Conservation (phyloP, 2,888 invertebrate genomes). For the Drosophila recens region DNA sequence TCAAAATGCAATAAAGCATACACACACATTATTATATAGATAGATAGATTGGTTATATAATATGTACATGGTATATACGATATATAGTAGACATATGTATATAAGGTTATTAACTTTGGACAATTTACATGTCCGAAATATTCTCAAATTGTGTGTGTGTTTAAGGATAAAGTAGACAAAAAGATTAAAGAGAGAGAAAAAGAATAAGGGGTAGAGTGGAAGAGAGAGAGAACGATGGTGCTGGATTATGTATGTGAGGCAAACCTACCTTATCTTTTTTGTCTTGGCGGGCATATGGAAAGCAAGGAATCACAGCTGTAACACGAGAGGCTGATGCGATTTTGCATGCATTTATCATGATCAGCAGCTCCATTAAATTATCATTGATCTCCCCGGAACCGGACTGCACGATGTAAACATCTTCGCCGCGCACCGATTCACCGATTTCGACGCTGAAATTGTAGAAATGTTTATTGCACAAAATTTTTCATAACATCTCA, state of each 20-base stretch:
- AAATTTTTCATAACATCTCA: background rate
- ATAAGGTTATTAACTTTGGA: constrained; percentile 17
- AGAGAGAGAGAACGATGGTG: background rate
- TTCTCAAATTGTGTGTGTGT: constrained; percentile 22
- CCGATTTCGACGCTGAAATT: constrained; percentile 92
- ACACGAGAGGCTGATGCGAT: constrained; percentile 95
- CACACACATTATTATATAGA: constrained; percentile 39
- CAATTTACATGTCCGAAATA: constrained; percentile 48
- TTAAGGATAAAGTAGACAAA: constrained; percentile 10
- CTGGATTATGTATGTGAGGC: constrained; percentile 56
- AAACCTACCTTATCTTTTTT: constrained; percentile 93
- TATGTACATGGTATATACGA: constrained; percentile 16
- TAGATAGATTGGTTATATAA: constrained; percentile 32
- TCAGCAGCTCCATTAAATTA: constrained; percentile 95
- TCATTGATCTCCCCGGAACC: constrained; percentile 96
- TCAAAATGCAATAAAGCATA: constrained; percentile 68
- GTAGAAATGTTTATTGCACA: constrained; percentile 16
- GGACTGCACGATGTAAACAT: constrained; percentile 96
- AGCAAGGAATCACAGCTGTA: constrained; percentile 96
- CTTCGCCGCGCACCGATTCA: constrained; percentile 96
- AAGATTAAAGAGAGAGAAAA: constrained; percentile 10
- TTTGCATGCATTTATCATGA: constrained; percentile 97
- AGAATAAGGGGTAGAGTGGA: background rate
- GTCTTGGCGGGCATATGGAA: constrained; percentile 96
- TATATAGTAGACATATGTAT: too few relatives aligned